Base-by-base conservation (phyloP, 2,113 vertebrate species). In the Lophochroa leadbeateri region DNA sequence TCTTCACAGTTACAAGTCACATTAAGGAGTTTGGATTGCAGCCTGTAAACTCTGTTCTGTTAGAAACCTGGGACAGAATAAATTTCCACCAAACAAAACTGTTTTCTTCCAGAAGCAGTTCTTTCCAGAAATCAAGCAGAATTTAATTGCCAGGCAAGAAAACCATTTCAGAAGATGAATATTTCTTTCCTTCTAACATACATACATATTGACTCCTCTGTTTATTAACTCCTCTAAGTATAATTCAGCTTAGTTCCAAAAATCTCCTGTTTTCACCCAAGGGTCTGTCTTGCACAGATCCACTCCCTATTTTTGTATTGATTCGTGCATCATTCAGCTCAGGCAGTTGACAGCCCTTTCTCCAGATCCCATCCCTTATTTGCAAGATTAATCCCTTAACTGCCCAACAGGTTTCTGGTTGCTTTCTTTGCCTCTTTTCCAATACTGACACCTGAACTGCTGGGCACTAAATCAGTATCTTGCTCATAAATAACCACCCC, bases 171-270 rank as follows among this genome's bases (percentile, higher is more conserved):
- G 68, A 81, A 49, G 29, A 75, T 8, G 1, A 67, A 25, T 27
- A 21, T 60, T 61, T 55, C 50, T 60, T 61, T 43, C 17, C 21
- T 72, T 35, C 39, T 37, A 65, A 25, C 2, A 1, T 19, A 9
- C 29, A 43, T 5, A n/a, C 1, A 0, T 29, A 70, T 7, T 61
- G 25, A 46, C 43, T 74, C 20, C 4, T 2, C 25, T 67, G 9
- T 44, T 90, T 44, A 58, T 68, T 64, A 92, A 43, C 28, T 47
- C 41, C 13, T 55, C 39, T 11, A 37, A 31, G 6, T 20, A 16
- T 7, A 88, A 82, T 13, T 39, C 29, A 39, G 18, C 8, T 71
- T 12, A 49, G 16, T 44, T 70, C 7, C 41, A 39, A 58, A 61
- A 68, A 25, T 29, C 27, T 81, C 53, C 12, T 25, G 83, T 65